phyloP scores from a whole-genome alignment of 2,797 vertebrate species.

The Morelia viridis region DNA sequence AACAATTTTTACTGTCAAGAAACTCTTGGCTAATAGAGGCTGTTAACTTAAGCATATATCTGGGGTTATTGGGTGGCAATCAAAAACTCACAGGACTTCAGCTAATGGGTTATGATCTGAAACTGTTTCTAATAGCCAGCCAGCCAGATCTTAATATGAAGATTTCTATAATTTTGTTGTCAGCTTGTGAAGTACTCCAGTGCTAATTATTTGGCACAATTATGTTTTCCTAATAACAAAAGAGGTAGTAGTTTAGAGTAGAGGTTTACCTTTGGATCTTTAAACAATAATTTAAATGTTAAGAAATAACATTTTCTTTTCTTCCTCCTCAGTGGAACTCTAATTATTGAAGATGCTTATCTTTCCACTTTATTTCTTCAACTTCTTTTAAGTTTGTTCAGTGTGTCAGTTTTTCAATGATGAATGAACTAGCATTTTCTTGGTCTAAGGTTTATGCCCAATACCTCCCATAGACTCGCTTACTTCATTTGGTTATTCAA shows the following conservation, averaged over 20 bases:
- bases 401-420: conserved; percentile 77
- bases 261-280: conserved; percentile 80
- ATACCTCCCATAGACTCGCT: conserved; percentile 77
- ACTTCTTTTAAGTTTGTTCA: conserved; percentile 69
- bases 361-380: conserved; percentile 72
- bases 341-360: conserved; percentile 79
- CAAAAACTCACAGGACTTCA: conserved; percentile 77
- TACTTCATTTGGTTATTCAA: conserved; percentile 82
- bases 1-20: conserved; percentile 78
- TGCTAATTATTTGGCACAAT: conserved; percentile 86
- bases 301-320: conserved; percentile 76
- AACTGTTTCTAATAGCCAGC: conserved; percentile 81
- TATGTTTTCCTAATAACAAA: conserved; percentile 85
- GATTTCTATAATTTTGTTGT: conserved; percentile 86
- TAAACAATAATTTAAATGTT: conserved; percentile 78
- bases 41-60: conserved; percentile 78
- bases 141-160: conserved; percentile 80
- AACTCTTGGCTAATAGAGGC: conserved; percentile 75
- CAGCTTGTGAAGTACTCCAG: conserved; percentile 82
- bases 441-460: conserved; percentile 72
- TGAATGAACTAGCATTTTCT: conserved; percentile 78
- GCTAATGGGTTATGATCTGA: conserved; percentile 81
- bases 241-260: conserved; percentile 77
- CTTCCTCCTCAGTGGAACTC: conserved; percentile 64
- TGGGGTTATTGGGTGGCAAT: conserved; percentile 78